A percentile compares a stretch with the other conserved stretches of the same genome.
These are phyloP conservation scores for Microcebus jonahi DNA, from an alignment of 2,113 vertebrate genomes.

Conservation along the genomic window DNA sequence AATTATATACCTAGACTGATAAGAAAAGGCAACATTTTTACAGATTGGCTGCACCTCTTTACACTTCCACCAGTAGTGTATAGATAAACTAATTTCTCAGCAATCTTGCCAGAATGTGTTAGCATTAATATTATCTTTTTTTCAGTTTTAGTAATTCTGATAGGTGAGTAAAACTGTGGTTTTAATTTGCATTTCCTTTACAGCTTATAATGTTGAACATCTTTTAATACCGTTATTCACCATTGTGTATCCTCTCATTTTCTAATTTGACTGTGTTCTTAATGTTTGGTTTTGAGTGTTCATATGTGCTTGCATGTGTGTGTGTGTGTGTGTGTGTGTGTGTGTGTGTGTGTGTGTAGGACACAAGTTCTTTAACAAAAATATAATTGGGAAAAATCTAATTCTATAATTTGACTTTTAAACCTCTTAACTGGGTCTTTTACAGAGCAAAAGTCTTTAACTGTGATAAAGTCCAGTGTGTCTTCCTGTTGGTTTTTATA, in stretches of 20 bases:
- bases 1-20: background rate
- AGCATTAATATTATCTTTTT: background rate
- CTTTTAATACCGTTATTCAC: background rate
- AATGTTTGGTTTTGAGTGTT: background rate
- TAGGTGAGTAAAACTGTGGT: background rate
- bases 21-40: background rate
- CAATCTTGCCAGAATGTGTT: background rate
- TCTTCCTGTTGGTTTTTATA: background rate
- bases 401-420: background rate
- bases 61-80: too few relatives aligned
- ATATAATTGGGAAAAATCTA: background rate
- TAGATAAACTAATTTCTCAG: background rate
- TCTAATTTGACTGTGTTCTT: background rate
- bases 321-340: too few relatives aligned
- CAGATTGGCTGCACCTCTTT: background rate
- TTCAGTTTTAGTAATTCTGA: background rate
- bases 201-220: background rate
- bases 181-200: background rate
- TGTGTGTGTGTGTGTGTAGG: too few relatives aligned
- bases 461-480: background rate
- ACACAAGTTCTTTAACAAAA: background rate
- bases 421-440: background rate
- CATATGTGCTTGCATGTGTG: too few relatives aligned
- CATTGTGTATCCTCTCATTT: background rate
- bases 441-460: background rate